Conservation (phyloP, 2,888 invertebrate genomes). For the Cantharis lateralis region DNA sequence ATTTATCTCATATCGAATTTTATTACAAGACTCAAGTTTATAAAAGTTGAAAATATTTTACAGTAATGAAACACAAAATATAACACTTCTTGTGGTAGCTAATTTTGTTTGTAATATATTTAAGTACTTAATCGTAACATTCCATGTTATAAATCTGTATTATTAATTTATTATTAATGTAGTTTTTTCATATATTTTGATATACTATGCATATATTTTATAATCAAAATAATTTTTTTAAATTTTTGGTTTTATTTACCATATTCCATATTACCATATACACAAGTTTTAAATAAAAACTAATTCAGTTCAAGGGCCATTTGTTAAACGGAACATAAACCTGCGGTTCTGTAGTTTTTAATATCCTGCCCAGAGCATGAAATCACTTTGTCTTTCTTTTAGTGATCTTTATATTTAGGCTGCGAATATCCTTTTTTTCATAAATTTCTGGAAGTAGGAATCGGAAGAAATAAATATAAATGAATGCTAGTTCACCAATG, state of each 20-base stretch:
- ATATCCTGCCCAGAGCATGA: no score
- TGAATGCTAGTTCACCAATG: no score
- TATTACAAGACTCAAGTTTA: neutral
- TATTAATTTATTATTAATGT: constrained; percentile 1
- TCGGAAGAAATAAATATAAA: no score
- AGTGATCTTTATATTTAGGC: no score
- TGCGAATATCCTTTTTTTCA: no score
- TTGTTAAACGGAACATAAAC: no score
- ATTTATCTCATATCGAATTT: neutral
- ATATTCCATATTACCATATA: no score
- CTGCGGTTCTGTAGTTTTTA: no score
- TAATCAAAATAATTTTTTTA: neutral
- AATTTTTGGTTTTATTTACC: neutral
- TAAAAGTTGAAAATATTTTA: neutral
- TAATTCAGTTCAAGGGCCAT: no score
- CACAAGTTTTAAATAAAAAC: neutral
- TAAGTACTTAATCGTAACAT: constrained; percentile 14
- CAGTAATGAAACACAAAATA: neutral
- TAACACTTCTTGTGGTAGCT: neutral
- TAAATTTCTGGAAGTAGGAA: no score
- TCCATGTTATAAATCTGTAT: constrained; percentile 18
- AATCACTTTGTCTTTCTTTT: no score
- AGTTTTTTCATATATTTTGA: constrained; percentile 4
- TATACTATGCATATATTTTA: neutral
- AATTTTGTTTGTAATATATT: neutral